Percentiles rank a stretch among this genome's conserved stretches.
Conservation (phyloP, 2,113 vertebrate genomes). For the Polyodon spathula region DNA sequence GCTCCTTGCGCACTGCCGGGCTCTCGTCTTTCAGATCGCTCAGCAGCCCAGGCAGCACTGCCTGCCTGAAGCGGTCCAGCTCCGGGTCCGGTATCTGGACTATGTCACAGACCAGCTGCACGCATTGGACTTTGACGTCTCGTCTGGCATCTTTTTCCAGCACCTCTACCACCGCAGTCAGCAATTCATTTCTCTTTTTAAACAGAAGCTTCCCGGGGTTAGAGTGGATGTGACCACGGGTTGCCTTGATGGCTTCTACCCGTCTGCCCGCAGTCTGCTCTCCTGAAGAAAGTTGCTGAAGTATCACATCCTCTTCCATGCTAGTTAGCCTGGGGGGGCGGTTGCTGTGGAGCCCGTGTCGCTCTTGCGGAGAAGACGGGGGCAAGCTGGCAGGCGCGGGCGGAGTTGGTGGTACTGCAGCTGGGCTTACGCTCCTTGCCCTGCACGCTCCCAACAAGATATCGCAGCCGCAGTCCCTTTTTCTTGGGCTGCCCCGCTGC, state of each 20-base stretch:
- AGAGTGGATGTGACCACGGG: conserved; percentile 29
- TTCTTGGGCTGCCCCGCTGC: no score
- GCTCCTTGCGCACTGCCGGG: conserved; percentile 29
- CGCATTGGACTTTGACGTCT: conserved; percentile 35
- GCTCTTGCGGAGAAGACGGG: conserved; percentile 19
- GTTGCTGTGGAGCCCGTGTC: background rate
- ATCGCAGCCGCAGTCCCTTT: background rate
- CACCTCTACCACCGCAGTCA: conserved; percentile 29
- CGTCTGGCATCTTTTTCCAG: conserved; percentile 27
- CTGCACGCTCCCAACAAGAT: conserved; percentile 24
- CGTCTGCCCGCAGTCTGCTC: conserved; percentile 27
- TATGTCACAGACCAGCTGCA: conserved; percentile 35
- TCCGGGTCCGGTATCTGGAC: conserved; percentile 31
- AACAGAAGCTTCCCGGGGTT: conserved; percentile 28
- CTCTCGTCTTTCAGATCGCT: conserved; percentile 21
- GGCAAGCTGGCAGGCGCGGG: conserved; percentile 24
- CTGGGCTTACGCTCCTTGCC: conserved; percentile 33
- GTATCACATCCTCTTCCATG: conserved; percentile 17
- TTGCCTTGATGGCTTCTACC: conserved; percentile 34
- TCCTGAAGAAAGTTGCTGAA: conserved; percentile 24
- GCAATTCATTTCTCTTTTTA: conserved; percentile 26
- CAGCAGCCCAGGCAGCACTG: conserved; percentile 38
- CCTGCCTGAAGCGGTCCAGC: conserved; percentile 35
- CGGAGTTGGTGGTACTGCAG: conserved; percentile 27
- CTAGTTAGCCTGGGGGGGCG: background rate